phyloP scores from a whole-genome alignment of 1,140 invertebrate species.

The Nymphalis io region DNA sequence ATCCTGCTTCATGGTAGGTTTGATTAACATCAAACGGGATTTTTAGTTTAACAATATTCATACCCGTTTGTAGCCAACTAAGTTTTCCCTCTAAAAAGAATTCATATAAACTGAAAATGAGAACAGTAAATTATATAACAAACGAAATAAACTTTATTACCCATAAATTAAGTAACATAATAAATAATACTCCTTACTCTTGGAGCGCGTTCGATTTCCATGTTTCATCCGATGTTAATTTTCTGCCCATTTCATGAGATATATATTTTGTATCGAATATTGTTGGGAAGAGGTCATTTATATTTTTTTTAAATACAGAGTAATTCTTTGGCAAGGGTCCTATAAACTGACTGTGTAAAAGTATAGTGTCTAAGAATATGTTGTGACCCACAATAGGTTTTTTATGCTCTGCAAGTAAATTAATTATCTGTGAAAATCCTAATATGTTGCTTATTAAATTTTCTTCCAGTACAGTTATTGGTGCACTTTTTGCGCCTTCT shows the following conservation, averaged over 20 bases:
- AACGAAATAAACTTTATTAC: neutral
- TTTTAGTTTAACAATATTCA: slow-evolving; percentile 65
- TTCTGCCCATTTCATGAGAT: slow-evolving; percentile 80
- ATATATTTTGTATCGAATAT: slow-evolving; percentile 89
- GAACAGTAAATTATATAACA: slow-evolving; percentile 1
- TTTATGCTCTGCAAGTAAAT: slow-evolving; percentile 80
- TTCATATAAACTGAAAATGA: slow-evolving; percentile 78
- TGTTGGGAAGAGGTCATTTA: slow-evolving; percentile 84
- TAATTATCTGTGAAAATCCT: slow-evolving; percentile 87
- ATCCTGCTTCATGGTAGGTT: slow-evolving; percentile 87
- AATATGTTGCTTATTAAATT: slow-evolving; percentile 79
- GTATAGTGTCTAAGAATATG: slow-evolving; percentile 85
- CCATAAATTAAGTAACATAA: slow-evolving; percentile 2
- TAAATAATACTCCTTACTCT: slow-evolving; percentile 63
- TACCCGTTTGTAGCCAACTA: slow-evolving; percentile 58
- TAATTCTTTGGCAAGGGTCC: slow-evolving; percentile 85
- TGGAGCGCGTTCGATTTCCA: slow-evolving; percentile 80
- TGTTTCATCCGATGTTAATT: slow-evolving; percentile 75
- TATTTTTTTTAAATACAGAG: slow-evolving; percentile 83
- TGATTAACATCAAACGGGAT: slow-evolving; percentile 64
- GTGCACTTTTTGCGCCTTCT: slow-evolving; percentile 59
- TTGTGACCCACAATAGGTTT: slow-evolving; percentile 91
- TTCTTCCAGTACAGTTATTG: slow-evolving; percentile 70
- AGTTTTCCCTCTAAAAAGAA: slow-evolving; percentile 81
- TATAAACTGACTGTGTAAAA: slow-evolving; percentile 88